Percentiles rank a stretch among this genome's conserved stretches.
These are phyloP conservation scores for Syndactyla subalaris DNA, from an alignment of 2,797 vertebrate species.

Conservation along the genomic window DNA sequence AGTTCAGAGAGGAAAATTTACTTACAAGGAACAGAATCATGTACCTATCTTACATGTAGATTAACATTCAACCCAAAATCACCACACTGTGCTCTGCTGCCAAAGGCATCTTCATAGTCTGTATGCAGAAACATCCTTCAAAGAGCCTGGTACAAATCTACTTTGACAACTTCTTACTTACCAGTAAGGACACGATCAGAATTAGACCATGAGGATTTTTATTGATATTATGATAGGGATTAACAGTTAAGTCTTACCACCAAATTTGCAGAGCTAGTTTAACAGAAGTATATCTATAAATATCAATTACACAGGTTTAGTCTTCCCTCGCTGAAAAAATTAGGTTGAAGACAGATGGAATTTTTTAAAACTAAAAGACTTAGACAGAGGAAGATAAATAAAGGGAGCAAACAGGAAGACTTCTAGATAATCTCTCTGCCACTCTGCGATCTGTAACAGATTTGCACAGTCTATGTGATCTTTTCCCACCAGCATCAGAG, in stretches of 20 bases:
- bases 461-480: background rate
- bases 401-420: background rate
- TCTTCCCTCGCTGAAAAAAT: background rate
- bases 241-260: background rate
- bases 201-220: background rate
- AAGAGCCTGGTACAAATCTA: background rate
- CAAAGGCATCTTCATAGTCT: background rate
- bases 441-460: background rate
- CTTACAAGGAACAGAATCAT: background rate
- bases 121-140: background rate
- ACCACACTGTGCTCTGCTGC: background rate
- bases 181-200: background rate
- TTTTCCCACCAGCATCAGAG: background rate
- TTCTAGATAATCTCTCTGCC: background rate
- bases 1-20: background rate
- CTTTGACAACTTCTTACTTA: background rate
- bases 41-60: background rate
- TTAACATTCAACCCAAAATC: background rate
- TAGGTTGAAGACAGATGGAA: background rate
- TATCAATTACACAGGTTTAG: background rate
- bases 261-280: background rate
- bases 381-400: background rate
- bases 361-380: background rate
- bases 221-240: background rate
- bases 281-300: background rate